Conservation (phyloP, 2,113 vertebrate genomes). For the Malurus melanocephalus region DNA sequence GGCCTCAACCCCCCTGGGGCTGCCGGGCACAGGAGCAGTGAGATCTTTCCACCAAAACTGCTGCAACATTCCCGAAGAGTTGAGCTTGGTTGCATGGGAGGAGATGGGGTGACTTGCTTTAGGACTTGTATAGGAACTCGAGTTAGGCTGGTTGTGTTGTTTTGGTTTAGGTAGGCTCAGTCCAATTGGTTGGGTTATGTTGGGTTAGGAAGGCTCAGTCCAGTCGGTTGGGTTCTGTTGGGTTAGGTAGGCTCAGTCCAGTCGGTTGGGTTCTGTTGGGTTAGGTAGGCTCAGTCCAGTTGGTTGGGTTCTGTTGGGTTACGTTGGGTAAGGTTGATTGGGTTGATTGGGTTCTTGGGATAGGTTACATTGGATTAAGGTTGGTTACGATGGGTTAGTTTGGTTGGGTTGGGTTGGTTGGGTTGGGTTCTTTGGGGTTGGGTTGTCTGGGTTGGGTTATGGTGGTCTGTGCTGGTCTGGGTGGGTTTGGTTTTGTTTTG, state of each 20-base stretch:
- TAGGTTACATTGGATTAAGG: background rate
- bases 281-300: no score
- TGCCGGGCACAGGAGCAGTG: background rate
- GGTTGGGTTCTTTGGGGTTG: background rate
- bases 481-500: background rate
- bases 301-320: background rate
- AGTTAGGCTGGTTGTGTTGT: background rate
- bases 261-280: background rate
- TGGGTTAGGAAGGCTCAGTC: background rate
- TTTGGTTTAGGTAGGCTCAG: background rate
- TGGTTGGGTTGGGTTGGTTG: background rate
- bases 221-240: background rate
- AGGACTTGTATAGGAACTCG: background rate
- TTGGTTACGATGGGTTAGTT: background rate
- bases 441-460: background rate
- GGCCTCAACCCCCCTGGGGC: background rate
- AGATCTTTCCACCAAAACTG: background rate
- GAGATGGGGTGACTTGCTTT: background rate
- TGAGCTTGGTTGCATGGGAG: fast-evolving
- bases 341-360: background rate
- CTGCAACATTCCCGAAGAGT: background rate
- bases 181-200: background rate
- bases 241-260: no score
- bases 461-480: background rate
- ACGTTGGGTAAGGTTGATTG: background rate